Evolutionary conservation across 1,140 invertebrate species (phyloP).

Genomic region (Drosophila asahinai): DNA sequence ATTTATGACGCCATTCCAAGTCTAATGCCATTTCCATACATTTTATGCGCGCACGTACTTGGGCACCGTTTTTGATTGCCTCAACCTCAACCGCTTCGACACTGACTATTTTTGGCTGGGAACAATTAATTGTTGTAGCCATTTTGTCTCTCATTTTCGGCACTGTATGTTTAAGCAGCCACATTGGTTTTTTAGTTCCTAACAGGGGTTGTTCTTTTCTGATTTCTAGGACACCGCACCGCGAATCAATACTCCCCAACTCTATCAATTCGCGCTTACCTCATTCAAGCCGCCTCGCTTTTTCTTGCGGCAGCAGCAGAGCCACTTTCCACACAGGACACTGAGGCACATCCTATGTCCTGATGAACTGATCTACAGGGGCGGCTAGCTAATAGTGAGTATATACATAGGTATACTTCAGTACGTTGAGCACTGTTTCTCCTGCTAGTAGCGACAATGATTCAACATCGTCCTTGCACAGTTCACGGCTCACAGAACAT

Average conservation of each 20-base stretch:
- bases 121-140: not conserved
- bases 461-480: conserved; percentile 29
- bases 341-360: conserved; percentile 54
- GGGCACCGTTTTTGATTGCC: conserved; percentile 2
- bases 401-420: not conserved
- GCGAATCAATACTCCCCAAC: conserved; percentile 7
- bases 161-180: not conserved
- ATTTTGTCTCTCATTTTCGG: conserved; percentile 1
- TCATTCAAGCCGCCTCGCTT: conserved; percentile 66
- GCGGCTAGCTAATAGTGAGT: not conserved
- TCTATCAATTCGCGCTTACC: conserved; percentile 55
- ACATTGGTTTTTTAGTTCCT: not conserved
- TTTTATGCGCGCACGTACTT: not conserved
- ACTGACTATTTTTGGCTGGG: conserved; percentile 6
- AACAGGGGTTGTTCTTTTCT: no score
- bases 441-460: not conserved
- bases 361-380: not conserved
- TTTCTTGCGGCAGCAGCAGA: conserved; percentile 52
- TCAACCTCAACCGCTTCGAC: not conserved
- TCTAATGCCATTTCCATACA: not conserved
- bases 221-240: not conserved
- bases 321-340: conserved; percentile 47
- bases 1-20: conserved; percentile 6
- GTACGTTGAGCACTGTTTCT: not conserved
- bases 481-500: not conserved